Evolutionary conservation across 2,113 vertebrate species (phyloP).

Genomic region (Periophthalmodon schlosseri): DNA sequence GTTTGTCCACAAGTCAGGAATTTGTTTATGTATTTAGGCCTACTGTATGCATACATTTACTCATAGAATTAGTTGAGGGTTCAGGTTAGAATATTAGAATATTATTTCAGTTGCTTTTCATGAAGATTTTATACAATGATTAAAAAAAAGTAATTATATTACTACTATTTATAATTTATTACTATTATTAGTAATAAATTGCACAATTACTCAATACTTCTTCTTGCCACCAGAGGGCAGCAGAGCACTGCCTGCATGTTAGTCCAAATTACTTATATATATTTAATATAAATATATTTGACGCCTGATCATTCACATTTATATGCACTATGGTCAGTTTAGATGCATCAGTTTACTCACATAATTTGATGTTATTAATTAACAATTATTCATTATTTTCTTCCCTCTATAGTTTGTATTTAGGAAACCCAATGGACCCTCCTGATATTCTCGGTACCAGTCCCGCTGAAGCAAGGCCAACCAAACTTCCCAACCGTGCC

Average conservation of each 20-base stretch:
- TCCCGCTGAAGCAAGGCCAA: slow-evolving; percentile 77
- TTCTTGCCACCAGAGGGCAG: slow-evolving; percentile 60
- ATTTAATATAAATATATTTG: too few relatives aligned
- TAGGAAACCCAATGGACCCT: slow-evolving; percentile 98
- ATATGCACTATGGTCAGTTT: not conserved
- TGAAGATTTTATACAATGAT: too few relatives aligned
- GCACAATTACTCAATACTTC: not conserved
- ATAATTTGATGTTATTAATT: not conserved
- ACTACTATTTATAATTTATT: too few relatives aligned
- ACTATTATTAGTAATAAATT: too few relatives aligned
- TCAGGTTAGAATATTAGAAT: too few relatives aligned
- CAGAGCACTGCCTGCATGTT: not conserved
- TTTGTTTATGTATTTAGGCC: too few relatives aligned
- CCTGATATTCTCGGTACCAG: slow-evolving; percentile 92
- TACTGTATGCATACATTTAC: too few relatives aligned
- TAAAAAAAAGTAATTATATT: too few relatives aligned
- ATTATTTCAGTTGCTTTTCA: too few relatives aligned
- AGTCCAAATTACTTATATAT: too few relatives aligned
- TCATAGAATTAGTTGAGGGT: too few relatives aligned
- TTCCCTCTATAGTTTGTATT: slow-evolving; percentile 83
- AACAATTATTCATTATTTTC: not conserved
- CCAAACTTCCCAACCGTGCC: slow-evolving; percentile 88
- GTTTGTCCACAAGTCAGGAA: too few relatives aligned
- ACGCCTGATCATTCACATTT: not conserved
- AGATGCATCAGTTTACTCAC: not conserved